phyloP scores from a whole-genome alignment of 2,888 invertebrate species.

The Pheosia gnoma region DNA sequence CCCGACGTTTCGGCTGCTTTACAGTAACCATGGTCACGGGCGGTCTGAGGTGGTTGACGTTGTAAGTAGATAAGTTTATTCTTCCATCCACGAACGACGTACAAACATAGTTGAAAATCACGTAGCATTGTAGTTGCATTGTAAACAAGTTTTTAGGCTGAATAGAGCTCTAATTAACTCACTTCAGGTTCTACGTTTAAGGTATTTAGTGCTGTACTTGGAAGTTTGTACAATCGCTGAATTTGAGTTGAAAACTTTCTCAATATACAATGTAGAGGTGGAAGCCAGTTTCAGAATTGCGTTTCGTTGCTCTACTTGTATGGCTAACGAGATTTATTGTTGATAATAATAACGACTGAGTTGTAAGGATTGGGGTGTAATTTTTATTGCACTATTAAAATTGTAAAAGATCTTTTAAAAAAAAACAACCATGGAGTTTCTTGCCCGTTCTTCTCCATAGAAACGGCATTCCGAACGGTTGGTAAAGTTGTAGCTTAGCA shows the following conservation, averaged over 20 bases:
- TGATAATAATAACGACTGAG: neutral
- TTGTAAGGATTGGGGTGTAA: too few species aligned
- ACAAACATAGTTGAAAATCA: neutral
- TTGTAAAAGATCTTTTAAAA: too few species aligned
- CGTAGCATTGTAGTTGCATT: conserved; percentile 19
- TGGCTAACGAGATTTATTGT: neutral
- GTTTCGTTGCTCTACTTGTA: conserved; percentile 10
- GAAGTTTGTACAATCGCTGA: conserved; percentile 31
- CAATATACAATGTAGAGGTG: conserved; percentile 18
- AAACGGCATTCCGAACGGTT: too few species aligned
- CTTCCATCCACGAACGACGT: too few species aligned
- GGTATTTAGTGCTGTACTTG: conserved; percentile 37
- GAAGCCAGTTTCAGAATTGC: conserved; percentile 12
- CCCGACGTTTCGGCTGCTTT: too few species aligned
- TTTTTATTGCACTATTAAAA: too few species aligned
- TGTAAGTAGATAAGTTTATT: too few species aligned
- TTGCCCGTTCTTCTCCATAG: too few species aligned
- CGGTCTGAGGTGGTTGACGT: neutral
- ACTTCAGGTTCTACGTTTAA: conserved; percentile 22
- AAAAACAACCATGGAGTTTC: too few species aligned
- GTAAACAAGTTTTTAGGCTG: conserved; percentile 31
- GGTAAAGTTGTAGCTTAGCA: too few species aligned
- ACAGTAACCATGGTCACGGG: too few species aligned
- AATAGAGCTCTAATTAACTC: conserved; percentile 42
- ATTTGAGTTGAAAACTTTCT: conserved; percentile 36